Base-by-base conservation (phyloP, 2,888 invertebrate species). In the Meandrusa payeni region DNA sequence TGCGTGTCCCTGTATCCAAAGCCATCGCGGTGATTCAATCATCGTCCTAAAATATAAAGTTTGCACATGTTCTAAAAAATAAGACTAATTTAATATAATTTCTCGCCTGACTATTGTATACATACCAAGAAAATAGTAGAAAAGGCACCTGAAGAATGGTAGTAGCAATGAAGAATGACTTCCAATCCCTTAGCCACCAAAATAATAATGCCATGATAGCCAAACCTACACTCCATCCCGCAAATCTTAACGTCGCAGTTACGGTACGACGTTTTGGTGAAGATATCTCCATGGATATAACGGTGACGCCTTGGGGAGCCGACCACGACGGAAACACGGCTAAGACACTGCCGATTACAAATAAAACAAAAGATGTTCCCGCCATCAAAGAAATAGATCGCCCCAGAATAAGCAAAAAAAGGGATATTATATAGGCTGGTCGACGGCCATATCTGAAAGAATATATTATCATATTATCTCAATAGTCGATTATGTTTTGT, bases 11-110 rank as follows among this genome's bases (percentile, higher is more conserved):
- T 85, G 82, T 48, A 88, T 81, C 67, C 89, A 89, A 52, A 91
- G 77, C 92, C 92, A 92, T 47, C 91, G 81, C 2, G 92, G 92
- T 28, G 92, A 92, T 76, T 92, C 92, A 48, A 91, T 89, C 60
- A 91, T 76, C 56, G 81, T 87, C 69, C 91, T 91, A 56, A 19
- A 66, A 65, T 26, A 17, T 19, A 41, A 33, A 13, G 1, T 4
- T 12, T 12, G 5, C 5, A 24, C 11, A 5, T 9, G n/a, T n/a
- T n/a, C n/a, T n/a, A n/a, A n/a, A n/a, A n/a, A n/a, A n/a, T n/a
- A n/a, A n/a, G n/a, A n/a, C n/a, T n/a, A n/a, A n/a, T n/a, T n/a
- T n/a, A n/a, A n/a, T n/a, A n/a, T n/a, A n/a, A n/a, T n/a, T n/a
- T n/a, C n/a, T n/a, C n/a, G n/a, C n/a, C n/a, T n/a, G n/a, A n/a